Conservation (phyloP, 2,113 vertebrate genomes). For the Lipotes vexillifer region DNA sequence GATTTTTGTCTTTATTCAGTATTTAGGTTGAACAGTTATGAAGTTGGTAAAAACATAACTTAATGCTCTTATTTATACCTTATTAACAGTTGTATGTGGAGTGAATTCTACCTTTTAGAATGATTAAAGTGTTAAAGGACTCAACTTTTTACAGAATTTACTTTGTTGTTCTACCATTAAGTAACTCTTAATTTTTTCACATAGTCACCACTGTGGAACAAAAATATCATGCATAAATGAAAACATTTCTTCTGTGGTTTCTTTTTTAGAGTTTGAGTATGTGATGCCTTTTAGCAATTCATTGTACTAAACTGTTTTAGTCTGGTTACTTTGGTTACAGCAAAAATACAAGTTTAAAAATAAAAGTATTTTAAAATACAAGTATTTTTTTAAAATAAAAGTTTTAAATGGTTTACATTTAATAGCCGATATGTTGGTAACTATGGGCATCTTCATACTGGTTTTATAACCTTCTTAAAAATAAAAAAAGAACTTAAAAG, state of each 20-base stretch:
- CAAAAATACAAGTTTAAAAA: not conserved
- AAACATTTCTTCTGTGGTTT: slow-evolving; percentile 5
- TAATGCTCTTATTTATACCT: not conserved
- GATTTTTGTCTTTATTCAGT: not conserved
- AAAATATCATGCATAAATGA: not conserved
- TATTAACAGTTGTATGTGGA: not conserved
- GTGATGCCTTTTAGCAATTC: not conserved
- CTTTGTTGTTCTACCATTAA: not conserved
- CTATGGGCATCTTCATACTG: not conserved
- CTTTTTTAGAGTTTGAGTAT: not conserved
- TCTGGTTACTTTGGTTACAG: not conserved
- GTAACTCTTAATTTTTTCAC: not conserved
- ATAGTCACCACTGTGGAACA: not conserved
- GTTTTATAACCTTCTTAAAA: not conserved
- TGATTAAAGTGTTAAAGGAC: not conserved
- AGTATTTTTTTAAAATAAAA: not conserved
- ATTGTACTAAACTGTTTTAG: not conserved
- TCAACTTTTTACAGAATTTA: not conserved
- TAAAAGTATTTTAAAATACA: not conserved
- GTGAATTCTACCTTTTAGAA: not conserved
- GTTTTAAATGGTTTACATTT: not conserved
- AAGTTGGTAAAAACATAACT: not conserved
- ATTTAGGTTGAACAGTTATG: not conserved
- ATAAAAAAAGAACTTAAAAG: not conserved
- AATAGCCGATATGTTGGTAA: not conserved